Evolutionary conservation across 1,140 invertebrate species (phyloP), one percentile per base, ranked within the genome.

Genomic region (Ostrea edulis): DNA sequence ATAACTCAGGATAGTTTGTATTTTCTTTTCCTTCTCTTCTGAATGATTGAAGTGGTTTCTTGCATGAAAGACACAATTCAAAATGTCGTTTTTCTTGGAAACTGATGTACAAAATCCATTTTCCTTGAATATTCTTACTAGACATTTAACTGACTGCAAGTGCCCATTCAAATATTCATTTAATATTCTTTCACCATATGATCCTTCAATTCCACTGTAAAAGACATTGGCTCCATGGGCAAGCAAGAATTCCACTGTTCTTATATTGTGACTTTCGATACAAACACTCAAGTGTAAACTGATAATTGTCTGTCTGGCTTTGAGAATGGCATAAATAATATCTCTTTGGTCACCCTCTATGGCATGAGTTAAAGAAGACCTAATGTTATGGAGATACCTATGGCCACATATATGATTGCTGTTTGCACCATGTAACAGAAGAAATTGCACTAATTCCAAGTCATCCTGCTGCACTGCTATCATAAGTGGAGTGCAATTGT

Each of bases 31-130:
- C 35, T 77, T 77, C 4, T 8, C 25, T 35, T 77, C 25, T 77
- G 68, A 29, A 29, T 35, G 14, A 29, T 22, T 77, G 25, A 12
- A 12, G 4, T 77, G 68, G 14, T 77, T 77, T 77, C 12, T 12
- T 29, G 14, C 12, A 35, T 14, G 68, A 29, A 14, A 11, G 25
- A 77, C 22, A 77, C 68, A 77, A 22, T 77, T 77, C 8, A 77
- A 9, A 77, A 77, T 77, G 29, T 77, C 22, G 35, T 77, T 77
- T 25, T 77, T 77, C 68, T 77, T 77, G 2, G 29, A 77, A 77
- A 77, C 12, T 9, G 68, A 77, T 77, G 68, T 77, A 77, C 68
- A 77, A 77, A 77, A 77, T 35, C 68, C 68, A 77, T 77, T 25
- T 77, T 77, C 68, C 29, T 17, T 77, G 12, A 77, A 35, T 35